These are phyloP conservation scores for Datnioides undecimradiatus DNA, from an alignment of 2,113 vertebrate species.

Conservation along the genomic window DNA sequence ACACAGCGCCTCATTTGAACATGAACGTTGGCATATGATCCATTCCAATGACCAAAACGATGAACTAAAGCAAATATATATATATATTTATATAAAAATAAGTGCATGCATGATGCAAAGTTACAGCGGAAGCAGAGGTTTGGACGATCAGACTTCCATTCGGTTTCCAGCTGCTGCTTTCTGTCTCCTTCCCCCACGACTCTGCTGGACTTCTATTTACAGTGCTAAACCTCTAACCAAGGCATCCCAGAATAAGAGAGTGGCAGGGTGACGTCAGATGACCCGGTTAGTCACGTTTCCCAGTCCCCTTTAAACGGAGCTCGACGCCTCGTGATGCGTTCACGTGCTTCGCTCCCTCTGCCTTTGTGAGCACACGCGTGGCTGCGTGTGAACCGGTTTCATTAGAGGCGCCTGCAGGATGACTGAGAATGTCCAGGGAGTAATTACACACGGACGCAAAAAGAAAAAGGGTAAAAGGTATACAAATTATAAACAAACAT, in stretches of 20 bases:
- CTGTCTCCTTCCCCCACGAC: no score
- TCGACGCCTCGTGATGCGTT: not conserved
- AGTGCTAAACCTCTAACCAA: conserved; percentile 26
- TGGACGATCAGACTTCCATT: not conserved
- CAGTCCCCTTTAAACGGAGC: not conserved
- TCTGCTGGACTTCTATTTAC: conserved; percentile 40
- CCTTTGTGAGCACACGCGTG: not conserved
- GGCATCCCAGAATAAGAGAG: conserved; percentile 9
- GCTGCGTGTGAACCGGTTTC: not conserved
- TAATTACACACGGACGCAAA: not conserved
- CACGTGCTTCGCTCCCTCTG: conserved; percentile 29
- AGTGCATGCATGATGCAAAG: conserved; percentile 68
- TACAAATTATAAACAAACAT: conserved; percentile 54
- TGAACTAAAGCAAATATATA: conserved; percentile 31
- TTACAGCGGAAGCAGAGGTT: conserved; percentile 36
- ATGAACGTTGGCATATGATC: conserved; percentile 36
- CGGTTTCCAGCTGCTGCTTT: conserved; percentile 8
- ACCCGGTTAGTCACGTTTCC: conserved; percentile 35
- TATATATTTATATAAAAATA: conserved; percentile 53
- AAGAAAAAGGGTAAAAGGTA: conserved; percentile 37
- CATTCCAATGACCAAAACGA: conserved; percentile 14
- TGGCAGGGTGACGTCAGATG: conserved; percentile 24
- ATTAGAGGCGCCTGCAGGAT: conserved; percentile 5
- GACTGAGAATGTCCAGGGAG: conserved; percentile 24
- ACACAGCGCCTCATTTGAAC: conserved; percentile 32